Evolutionary conservation across 2,888 invertebrate species (phyloP).

Genomic region (Xylophagus ater): DNA sequence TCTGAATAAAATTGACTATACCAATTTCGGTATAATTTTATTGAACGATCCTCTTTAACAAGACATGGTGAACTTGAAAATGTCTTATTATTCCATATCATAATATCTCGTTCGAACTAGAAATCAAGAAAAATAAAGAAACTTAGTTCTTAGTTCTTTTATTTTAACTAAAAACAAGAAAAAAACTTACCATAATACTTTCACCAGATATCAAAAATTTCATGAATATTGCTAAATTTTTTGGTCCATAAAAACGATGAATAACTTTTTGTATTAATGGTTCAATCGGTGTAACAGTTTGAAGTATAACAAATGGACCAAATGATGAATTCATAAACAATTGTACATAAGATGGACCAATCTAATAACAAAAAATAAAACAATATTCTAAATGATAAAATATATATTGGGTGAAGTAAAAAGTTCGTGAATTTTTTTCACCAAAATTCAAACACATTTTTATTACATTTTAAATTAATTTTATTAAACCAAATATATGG

Average conservation of each 20-base stretch:
- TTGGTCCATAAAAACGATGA: slow-evolving; percentile 63
- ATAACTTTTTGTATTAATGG: slow-evolving; percentile 65
- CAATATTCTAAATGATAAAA: not conserved
- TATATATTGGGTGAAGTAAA: not conserved
- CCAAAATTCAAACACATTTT: too few species aligned
- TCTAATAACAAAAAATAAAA: slow-evolving; percentile 32
- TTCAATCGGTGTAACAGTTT: slow-evolving; percentile 67
- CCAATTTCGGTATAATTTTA: slow-evolving; percentile 68
- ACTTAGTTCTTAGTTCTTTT: not conserved
- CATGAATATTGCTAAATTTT: slow-evolving; percentile 49
- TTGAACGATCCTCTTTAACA: slow-evolving; percentile 60
- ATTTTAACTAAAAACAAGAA: too few species aligned
- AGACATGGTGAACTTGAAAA: slow-evolving; percentile 60
- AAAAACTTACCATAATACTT: slow-evolving; percentile 49
- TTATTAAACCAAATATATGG: too few species aligned
- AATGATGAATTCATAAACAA: slow-evolving; percentile 49
- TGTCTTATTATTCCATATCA: slow-evolving; percentile 78
- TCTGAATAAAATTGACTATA: slow-evolving; percentile 75
- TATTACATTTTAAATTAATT: too few species aligned
- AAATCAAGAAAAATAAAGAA: slow-evolving; percentile 22
- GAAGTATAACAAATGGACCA: slow-evolving; percentile 53
- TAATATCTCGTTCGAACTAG: slow-evolving; percentile 73
- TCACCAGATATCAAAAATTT: slow-evolving; percentile 58
- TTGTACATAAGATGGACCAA: slow-evolving; percentile 69
- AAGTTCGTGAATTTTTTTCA: too few species aligned